Conservation (phyloP, 2,113 vertebrate species). For the human region DNA sequence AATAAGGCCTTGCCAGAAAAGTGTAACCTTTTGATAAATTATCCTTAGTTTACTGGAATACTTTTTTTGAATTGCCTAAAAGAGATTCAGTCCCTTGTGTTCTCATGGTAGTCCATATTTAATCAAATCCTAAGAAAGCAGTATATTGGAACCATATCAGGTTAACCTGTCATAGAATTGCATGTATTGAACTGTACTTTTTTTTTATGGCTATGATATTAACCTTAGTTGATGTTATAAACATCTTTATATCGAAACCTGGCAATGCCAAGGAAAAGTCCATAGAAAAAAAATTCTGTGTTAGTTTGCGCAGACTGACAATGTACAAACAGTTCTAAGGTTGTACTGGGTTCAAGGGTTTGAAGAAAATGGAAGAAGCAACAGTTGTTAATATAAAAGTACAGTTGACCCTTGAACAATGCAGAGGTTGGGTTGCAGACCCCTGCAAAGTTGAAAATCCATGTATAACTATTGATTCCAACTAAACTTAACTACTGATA, state of each 20-base stretch:
- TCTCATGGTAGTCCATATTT: background rate
- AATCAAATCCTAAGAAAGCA: background rate
- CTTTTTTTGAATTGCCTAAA: background rate
- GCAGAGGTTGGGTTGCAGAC: background rate
- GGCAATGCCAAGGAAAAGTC: background rate
- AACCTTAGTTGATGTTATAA: conserved; percentile 17
- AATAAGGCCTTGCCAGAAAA: conserved; percentile 10
- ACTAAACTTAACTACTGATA: background rate
- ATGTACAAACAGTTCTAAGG: background rate
- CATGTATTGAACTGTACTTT: background rate
- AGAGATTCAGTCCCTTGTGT: background rate
- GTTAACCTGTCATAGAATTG: background rate
- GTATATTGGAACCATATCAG: background rate
- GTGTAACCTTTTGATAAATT: background rate
- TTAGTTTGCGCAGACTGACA: background rate
- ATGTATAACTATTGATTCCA: background rate
- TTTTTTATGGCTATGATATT: background rate
- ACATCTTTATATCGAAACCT: background rate
- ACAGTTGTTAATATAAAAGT: background rate
- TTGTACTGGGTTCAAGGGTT: background rate
- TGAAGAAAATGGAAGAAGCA: background rate
- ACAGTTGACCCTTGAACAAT: background rate
- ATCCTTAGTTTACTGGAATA: background rate
- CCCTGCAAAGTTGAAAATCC: background rate
- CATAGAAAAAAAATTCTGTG: background rate